Conservation (phyloP, 2,113 vertebrate genomes). For the Tachycineta bicolor region DNA sequence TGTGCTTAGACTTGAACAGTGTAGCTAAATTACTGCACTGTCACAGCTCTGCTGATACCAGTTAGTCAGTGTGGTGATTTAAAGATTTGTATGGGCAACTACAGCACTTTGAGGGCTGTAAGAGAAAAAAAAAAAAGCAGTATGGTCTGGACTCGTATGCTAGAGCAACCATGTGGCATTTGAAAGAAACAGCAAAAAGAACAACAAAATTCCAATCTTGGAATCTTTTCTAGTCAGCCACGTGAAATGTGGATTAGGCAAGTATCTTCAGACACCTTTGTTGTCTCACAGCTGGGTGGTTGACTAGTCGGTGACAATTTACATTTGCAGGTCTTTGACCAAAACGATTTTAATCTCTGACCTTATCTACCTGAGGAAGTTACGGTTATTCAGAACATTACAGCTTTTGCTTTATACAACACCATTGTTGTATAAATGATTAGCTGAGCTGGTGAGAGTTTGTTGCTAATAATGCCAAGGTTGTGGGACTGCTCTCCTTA, state of each 20-base stretch:
- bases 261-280: background rate
- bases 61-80: background rate
- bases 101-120: background rate
- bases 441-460: background rate
- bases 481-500: background rate
- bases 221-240: background rate
- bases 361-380: background rate
- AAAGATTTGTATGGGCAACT: background rate
- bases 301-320: background rate
- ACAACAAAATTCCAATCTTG: background rate
- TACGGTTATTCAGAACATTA: background rate
- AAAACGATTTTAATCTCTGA: background rate
- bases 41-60: background rate
- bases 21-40: background rate
- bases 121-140: background rate
- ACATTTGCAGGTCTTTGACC: background rate
- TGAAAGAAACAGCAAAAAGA: background rate
- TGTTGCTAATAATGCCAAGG: background rate
- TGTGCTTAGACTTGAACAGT: background rate
- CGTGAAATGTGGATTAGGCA: background rate
- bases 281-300: background rate
- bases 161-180: background rate
- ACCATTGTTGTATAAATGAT: background rate
- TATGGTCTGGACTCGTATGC: rapidly evolving
- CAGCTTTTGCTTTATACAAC: background rate